These are phyloP conservation scores for Porites cylindrica DNA, from an alignment of 92 coral and sea anemone genomes.

Conservation along the genomic window DNA sequence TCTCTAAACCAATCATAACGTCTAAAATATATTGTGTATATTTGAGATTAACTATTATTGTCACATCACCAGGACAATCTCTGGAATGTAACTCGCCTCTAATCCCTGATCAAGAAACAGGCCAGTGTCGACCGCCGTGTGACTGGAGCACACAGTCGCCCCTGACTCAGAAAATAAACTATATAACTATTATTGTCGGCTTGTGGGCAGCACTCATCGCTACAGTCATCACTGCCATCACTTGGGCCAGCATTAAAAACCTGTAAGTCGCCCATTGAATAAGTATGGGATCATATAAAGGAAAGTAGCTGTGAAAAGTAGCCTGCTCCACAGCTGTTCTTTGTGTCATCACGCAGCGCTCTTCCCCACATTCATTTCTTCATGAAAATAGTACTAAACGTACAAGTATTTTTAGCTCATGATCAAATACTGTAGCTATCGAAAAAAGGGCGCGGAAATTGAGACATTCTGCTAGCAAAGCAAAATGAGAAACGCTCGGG, in stretches of 20 bases:
- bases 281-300: no score
- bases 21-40: no score
- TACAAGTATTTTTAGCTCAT: no score
- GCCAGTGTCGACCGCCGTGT: slow-evolving; percentile 86
- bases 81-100: slow-evolving; percentile 77
- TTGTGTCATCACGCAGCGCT: no score
- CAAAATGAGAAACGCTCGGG: no score
- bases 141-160: slow-evolving; percentile 87
- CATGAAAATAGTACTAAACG: background rate
- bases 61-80: slow-evolving; percentile 23
- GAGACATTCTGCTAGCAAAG: no score
- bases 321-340: background rate
- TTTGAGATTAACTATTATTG: background rate
- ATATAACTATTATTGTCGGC: slow-evolving; percentile 72
- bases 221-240: slow-evolving; percentile 75
- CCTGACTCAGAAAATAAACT: slow-evolving; percentile 58
- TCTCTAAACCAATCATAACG: no score
- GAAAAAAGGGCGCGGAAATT: no score
- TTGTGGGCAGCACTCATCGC: slow-evolving; percentile 90
- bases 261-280: slow-evolving; percentile 60
- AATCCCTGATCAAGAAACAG: slow-evolving; percentile 65
- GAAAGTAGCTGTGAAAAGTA: background rate
- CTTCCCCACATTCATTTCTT: background rate
- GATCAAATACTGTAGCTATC: no score
- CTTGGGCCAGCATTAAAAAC: slow-evolving; percentile 81